Percentiles rank a stretch among this genome's conserved stretches.
These are phyloP conservation scores for Anomalospiza imberbis DNA, from an alignment of 2,797 vertebrate species.

Conservation along the genomic window DNA sequence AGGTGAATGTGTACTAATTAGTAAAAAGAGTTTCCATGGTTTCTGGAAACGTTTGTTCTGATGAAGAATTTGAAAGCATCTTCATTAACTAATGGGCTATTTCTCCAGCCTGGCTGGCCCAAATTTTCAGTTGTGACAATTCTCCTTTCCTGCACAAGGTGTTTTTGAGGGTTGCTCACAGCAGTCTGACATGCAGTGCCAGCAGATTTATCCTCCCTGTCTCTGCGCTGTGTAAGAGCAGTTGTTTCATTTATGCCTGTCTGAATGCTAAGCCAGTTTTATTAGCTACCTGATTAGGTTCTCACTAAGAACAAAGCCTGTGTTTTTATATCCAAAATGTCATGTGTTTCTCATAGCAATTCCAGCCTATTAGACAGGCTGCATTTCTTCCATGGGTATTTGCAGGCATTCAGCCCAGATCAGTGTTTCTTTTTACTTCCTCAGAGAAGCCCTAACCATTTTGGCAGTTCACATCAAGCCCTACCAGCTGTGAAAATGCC, in stretches of 20 bases:
- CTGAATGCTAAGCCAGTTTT: not conserved
- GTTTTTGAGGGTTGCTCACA: not conserved
- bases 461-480: not conserved
- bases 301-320: not conserved
- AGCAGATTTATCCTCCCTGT: not conserved
- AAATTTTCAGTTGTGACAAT: not conserved
- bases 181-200: not conserved
- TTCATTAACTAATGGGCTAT: not conserved
- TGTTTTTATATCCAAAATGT: not conserved
- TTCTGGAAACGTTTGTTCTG: not conserved
- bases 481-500: slow-evolving; percentile 17
- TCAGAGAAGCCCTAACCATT: not conserved
- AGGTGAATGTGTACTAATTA: not conserved
- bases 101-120: not conserved
- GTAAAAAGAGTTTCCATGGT: not conserved
- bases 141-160: not conserved
- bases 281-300: not conserved
- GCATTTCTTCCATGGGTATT: not conserved
- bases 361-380: not conserved
- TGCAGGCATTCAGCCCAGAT: not conserved
- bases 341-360: not conserved
- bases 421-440: not conserved
- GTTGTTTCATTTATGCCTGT: not conserved
- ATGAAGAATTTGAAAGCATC: not conserved
- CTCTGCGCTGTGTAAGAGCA: accelerated